phyloP scores from a whole-genome alignment of 2,888 invertebrate genomes.

The Alloscopus bannaensis region DNA sequence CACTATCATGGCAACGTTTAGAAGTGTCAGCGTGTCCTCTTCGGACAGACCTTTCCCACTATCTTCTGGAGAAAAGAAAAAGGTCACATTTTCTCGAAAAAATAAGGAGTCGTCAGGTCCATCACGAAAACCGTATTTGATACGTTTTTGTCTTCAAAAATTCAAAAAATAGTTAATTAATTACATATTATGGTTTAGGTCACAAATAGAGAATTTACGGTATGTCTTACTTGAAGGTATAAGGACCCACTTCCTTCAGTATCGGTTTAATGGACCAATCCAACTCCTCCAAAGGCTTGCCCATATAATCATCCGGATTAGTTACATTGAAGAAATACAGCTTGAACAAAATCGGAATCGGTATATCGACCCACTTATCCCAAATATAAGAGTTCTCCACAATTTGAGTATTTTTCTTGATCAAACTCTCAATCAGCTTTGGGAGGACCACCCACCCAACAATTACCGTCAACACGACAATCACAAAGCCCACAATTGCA shows the following conservation, averaged over 20 bases:
- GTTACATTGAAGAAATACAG: conserved; percentile 58
- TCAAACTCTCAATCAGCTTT: conserved; percentile 64
- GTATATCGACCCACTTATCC: conserved; percentile 69
- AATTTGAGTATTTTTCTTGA: conserved; percentile 57
- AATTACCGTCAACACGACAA: conserved; percentile 54
- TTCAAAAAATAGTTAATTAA: background rate
- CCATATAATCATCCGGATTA: conserved; percentile 16
- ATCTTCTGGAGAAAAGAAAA: conserved; percentile 48
- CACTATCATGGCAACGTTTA: conserved; percentile 68
- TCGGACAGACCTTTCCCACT: conserved; percentile 48
- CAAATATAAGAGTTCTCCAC: conserved; percentile 21
- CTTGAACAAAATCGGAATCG: conserved; percentile 57
- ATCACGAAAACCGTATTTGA: conserved; percentile 56
- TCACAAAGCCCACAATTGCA: conserved; percentile 41
- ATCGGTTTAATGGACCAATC: conserved; percentile 12
- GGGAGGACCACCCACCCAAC: conserved; percentile 70
- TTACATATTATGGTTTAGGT: background rate
- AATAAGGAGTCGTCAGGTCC: conserved; percentile 57
- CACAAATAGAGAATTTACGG: background rate
- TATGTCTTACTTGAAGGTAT: conserved; percentile 57
- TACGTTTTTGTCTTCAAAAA: conserved; percentile 61
- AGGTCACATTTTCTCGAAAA: conserved; percentile 62
- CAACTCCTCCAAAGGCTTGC: no score
- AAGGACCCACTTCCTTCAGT: conserved; percentile 66
- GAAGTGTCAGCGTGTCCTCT: conserved; percentile 42